These are phyloP conservation scores for Poeciliopsis turneri DNA, from an alignment of 2,797 vertebrate species.

Conservation along the genomic window DNA sequence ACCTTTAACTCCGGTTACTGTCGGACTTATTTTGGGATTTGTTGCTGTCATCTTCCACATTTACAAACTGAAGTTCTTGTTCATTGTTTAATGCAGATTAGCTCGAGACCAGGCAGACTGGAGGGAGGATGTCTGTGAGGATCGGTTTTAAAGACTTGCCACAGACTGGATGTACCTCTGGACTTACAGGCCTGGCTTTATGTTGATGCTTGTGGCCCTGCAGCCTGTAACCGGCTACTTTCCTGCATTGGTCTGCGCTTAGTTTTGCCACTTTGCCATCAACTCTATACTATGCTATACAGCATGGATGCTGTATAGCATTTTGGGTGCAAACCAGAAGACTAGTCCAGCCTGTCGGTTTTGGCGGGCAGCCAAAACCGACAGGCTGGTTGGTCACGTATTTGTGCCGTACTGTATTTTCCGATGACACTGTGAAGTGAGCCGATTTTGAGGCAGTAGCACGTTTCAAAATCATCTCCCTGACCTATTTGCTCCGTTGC, in stretches of 20 bases:
- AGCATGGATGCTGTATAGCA: background rate
- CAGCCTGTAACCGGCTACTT: background rate
- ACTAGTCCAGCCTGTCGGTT: too few species aligned
- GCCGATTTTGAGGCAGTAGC: background rate
- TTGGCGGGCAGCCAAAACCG: too few species aligned
- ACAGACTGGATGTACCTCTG: background rate
- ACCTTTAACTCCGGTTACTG: background rate
- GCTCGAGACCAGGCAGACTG: background rate
- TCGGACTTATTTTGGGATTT: background rate
- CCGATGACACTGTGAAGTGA: background rate
- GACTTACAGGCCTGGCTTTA: background rate
- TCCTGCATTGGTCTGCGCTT: background rate
- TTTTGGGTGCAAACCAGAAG: too few species aligned
- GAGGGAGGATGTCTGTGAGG: background rate
- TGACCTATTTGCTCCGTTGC: background rate
- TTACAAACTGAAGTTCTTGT: background rate
- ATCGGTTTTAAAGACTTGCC: background rate
- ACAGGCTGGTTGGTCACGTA: background rate
- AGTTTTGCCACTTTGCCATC: background rate
- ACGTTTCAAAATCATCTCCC: background rate
- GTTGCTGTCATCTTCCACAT: background rate
- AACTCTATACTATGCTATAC: too few species aligned
- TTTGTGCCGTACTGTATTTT: background rate
- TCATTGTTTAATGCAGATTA: background rate
- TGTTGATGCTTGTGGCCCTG: background rate